Evolutionary conservation across 2,888 invertebrate species (phyloP), one percentile per base, ranked within the genome.

Genomic region (Deilephila porcellus): DNA sequence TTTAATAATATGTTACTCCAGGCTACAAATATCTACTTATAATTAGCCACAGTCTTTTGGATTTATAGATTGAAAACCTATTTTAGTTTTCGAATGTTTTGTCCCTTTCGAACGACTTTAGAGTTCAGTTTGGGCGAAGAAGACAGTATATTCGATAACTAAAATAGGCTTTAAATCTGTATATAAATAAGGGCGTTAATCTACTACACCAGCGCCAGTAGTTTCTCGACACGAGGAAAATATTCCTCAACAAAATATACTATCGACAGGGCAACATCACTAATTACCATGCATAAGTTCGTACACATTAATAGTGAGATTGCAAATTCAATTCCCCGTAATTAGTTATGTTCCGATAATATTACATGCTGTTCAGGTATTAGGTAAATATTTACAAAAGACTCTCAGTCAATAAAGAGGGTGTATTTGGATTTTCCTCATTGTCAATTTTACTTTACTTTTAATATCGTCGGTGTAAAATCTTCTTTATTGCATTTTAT

Each of bases 381-480:
- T 17, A 25, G 6, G 5, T 25, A 67, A 52, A 67, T 45, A 67
- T 67, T 52, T 52, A 52, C 52, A 67, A 67, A 45, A 67, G 25
- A 25, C 14, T 20, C 45, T 67, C 25, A 52, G 67, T 52, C 25
- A 67, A 67, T 52, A 52, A 67, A 17, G 45, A 67, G 25, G 4
- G 25, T 67, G 6, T 14, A 52, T 56, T 56, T 4, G 45, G 45
- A 5, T 45, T 25, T 67, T 67, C 45, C 45, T 64, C 52, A 52
- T 67, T 67, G 45, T 25, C 45, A 67, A 25, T 29, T 67, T 64
- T 45, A 52, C 67, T 52, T 52, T 67, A 52, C 17, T 63, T 63
- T 67, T 67, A 67, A 67, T 67, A 67, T 67, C 67, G 52, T 45
- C 45, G 25, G 67, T 67, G 14, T 6, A 25, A 67, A 67, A 52